phyloP scores from a whole-genome alignment of 2,797 vertebrate genomes.

The Staurois parvus region DNA sequence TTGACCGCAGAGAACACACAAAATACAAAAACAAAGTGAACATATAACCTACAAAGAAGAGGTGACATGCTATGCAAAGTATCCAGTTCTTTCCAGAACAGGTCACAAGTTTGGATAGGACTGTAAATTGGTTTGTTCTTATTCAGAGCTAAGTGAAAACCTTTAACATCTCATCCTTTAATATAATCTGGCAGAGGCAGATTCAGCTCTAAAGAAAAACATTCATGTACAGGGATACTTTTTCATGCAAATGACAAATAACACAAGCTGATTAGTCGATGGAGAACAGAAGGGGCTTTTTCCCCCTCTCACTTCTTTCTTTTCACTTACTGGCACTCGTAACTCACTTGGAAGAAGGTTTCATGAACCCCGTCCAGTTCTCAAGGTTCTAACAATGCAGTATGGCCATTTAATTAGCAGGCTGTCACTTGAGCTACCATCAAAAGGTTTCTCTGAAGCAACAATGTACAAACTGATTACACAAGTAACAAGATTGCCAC shows the following conservation, averaged over 20 bases:
- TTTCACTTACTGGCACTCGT: constrained; percentile 72
- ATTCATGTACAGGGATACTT: constrained; percentile 66
- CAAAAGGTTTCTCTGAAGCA: constrained; percentile 56
- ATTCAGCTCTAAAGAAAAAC: constrained; percentile 64
- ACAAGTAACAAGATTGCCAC: background rate
- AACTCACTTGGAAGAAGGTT: constrained; percentile 71
- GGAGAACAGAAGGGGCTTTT: constrained; percentile 66
- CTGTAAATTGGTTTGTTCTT: background rate
- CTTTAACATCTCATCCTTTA: constrained; percentile 5
- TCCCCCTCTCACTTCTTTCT: constrained; percentile 67
- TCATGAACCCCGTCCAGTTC: constrained; percentile 71
- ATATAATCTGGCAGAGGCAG: constrained; percentile 17
- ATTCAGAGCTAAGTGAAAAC: constrained; percentile 1
- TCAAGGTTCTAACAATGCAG: constrained; percentile 74
- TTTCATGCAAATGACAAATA: constrained; percentile 76
- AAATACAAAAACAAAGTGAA: no score
- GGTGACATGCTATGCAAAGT: no score
- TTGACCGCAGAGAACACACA: no score
- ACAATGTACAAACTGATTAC: constrained; percentile 12
- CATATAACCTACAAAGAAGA: no score
- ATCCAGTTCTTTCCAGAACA: background rate
- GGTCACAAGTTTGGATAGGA: background rate
- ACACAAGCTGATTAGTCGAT: constrained; percentile 67
- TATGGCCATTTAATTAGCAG: constrained; percentile 75
- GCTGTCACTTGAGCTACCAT: constrained; percentile 69